Base-by-base conservation (phyloP, 2,113 vertebrate species). In the Ploceus nigricollis region DNA sequence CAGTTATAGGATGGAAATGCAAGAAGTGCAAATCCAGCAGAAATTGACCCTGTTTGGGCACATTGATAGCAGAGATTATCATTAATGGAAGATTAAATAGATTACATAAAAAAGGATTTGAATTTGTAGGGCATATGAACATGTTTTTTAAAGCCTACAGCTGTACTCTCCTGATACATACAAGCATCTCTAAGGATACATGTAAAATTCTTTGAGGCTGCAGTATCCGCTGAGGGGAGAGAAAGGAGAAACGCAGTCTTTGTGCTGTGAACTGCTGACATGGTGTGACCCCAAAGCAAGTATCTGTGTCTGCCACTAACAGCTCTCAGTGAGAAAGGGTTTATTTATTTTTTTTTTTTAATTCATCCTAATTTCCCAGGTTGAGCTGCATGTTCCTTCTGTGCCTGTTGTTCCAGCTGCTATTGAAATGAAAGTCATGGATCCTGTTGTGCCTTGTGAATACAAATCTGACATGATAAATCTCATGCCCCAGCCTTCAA, bases 41-140 rank as follows among this genome's bases (percentile, higher is more conserved):
- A 95, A 96, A 98, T 86, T 98, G 97, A 97, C 94, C 94, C 97
- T 96, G 79, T 98, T 97, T 97, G 90, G 87, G 68, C 90, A 83
- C 87, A 93, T 87, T 91, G 93, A 87, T 89, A 94, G 94, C 83
- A 79, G 79, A 88, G 77, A 97, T 97, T 97, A 97, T 96, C 83
- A 93, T 96, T 96, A 97, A 96, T 92, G 69, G 82, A 64, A 95
- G 91, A 97, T 97, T 93, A 94, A 92, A 77, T 87, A 92, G 92
- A 97, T 98, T 97, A 93, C 90, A 92, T 85, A 94, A 97, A 97
- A 89, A 82, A 92, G 87, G 94, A 75, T 93, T 98, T 96, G 91
- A 92, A 96, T 96, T 96, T 94, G 45, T 95, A 97, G 86, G 66
- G 48, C 95, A 96, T 77, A 82, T 90, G 87, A 87, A 51, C 63